These are phyloP conservation scores for Adelphocoris suturalis DNA, from an alignment of 2,888 invertebrate species.

Conservation along the genomic window DNA sequence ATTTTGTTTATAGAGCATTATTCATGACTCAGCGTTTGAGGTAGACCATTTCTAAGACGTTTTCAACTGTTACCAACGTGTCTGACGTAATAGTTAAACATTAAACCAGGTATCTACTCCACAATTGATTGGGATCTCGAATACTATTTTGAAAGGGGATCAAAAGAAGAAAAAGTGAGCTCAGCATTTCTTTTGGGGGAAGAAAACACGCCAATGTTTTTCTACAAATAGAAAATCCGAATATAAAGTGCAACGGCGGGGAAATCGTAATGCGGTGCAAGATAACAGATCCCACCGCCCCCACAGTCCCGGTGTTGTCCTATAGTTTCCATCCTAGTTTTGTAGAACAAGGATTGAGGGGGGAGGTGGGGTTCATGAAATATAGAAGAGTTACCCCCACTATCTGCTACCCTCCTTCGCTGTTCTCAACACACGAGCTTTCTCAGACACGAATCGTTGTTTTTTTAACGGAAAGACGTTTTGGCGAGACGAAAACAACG, in stretches of 20 bases:
- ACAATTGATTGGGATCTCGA: too few species aligned
- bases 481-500: slow-evolving; percentile 35
- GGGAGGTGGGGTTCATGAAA: slow-evolving; percentile 7
- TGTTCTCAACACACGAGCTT: neutral
- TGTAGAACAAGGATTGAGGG: neutral
- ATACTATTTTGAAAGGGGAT: neutral
- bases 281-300: neutral
- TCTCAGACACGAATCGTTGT: neutral
- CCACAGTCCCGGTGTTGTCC: neutral
- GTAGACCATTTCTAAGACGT: too few species aligned
- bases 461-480: slow-evolving; percentile 1
- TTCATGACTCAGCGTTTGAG: too few species aligned
- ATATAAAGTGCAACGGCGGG: slow-evolving; percentile 11
- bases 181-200: neutral
- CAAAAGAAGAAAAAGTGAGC: neutral
- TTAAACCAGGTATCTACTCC: too few species aligned
- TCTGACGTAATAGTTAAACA: too few species aligned
- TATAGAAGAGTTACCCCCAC: slow-evolving; percentile 38
- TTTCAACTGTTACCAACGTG: too few species aligned
- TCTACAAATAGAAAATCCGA: neutral
- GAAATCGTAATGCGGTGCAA: slow-evolving; percentile 10
- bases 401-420: neutral
- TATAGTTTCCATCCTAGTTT: neutral
- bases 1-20: too few species aligned
- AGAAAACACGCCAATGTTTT: neutral